A percentile compares a stretch with the other conserved stretches of the same genome.
Evolutionary conservation across 2,797 vertebrate genomes (phyloP).

Genomic region (Leptoclinus maculatus): DNA sequence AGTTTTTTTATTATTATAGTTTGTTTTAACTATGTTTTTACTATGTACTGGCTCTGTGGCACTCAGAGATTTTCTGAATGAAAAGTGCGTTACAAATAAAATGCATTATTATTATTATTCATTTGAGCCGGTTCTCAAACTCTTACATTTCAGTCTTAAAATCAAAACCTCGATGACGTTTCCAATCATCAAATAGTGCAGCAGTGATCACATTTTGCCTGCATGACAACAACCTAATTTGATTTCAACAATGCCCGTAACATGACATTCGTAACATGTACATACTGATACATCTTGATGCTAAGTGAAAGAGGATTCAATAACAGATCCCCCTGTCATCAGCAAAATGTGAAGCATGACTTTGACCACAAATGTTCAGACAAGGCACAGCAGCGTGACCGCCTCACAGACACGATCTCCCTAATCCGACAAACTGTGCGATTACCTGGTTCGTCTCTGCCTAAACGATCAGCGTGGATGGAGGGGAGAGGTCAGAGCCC

Average conservation of each 20-base stretch:
- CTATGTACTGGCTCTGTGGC: no score
- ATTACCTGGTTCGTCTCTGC: conserved; percentile 58
- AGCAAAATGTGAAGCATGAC: conserved; percentile 16
- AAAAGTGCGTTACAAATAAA: no score
- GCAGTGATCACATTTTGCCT: neutral
- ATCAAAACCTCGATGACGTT: neutral
- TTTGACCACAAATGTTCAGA: neutral
- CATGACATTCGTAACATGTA: neutral
- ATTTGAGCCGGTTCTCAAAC: neutral
- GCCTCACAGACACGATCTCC: neutral
- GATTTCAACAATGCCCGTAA: neutral
- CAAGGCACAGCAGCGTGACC: neutral
- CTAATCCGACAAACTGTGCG: neutral
- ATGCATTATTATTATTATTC: no score
- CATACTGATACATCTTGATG: neutral
- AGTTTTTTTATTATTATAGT: no score
- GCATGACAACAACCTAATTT: neutral
- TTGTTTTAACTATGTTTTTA: no score
- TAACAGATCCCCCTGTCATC: neutral
- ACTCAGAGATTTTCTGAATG: no score
- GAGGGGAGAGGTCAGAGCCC: conserved; percentile 17
- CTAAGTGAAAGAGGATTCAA: neutral
- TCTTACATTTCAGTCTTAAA: neutral
- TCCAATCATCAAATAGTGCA: neutral
- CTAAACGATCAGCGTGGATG: neutral